Evolutionary conservation across 2,888 invertebrate genomes (phyloP).

Genomic region (Tenthredo livida): DNA sequence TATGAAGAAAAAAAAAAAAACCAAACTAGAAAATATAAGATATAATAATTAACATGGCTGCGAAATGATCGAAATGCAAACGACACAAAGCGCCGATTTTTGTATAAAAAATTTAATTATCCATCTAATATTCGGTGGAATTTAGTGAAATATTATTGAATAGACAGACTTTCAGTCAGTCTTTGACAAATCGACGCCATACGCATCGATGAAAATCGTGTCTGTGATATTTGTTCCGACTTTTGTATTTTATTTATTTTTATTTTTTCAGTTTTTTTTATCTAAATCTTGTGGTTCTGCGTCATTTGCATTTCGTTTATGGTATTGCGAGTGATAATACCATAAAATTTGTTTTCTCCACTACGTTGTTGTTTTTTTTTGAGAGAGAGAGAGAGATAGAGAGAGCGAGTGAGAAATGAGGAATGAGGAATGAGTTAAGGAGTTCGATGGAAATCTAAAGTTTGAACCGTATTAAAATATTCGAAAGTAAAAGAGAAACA

Average conservation of each 20-base stretch:
- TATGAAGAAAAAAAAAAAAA: not conserved
- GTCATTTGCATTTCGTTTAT: not conserved
- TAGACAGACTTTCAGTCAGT: not conserved
- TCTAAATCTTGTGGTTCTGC: not conserved
- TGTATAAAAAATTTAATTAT: not conserved
- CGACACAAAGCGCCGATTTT: not conserved
- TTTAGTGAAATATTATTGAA: not conserved
- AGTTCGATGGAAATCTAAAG: not conserved
- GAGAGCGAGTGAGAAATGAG: not conserved
- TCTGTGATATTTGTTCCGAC: not conserved
- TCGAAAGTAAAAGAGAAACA: conserved; percentile 31
- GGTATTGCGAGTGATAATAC: not conserved
- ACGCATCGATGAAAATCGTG: not conserved
- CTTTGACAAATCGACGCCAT: not conserved
- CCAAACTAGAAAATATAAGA: not conserved
- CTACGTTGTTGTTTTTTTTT: not conserved
- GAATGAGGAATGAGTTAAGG: not conserved
- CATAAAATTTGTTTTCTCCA: not conserved
- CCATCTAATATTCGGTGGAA: not conserved
- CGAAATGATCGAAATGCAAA: not conserved
- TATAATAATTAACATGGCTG: not conserved
- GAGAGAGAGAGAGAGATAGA: not conserved
- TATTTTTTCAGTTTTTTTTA: not conserved
- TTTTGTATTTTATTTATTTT: not conserved
- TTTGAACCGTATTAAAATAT: not conserved